A percentile compares a stretch with the other conserved stretches of the same genome.
Conservation (phyloP, 2,888 invertebrate genomes). For the Cephus pulcher region DNA sequence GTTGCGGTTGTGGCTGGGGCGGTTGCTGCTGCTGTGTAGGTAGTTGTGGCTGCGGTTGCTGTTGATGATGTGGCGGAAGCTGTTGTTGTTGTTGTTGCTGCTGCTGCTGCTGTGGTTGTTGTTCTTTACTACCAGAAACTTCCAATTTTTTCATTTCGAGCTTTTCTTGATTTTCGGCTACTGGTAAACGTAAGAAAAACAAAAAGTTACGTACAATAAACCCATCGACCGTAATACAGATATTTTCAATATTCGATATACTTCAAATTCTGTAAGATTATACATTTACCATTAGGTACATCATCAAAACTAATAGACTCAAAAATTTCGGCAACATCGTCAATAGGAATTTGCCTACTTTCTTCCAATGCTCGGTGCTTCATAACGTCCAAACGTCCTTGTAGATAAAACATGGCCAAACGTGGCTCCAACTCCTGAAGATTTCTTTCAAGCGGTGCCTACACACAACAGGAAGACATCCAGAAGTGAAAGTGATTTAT, state of each 20-base stretch:
- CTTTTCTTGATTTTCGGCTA: slow-evolving; percentile 56
- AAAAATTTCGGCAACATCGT: slow-evolving; percentile 64
- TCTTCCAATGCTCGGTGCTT: slow-evolving; percentile 46
- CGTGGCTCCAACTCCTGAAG: neutral
- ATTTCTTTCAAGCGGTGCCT: neutral
- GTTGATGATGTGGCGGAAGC: slow-evolving; percentile 38
- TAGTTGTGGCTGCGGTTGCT: slow-evolving; percentile 16
- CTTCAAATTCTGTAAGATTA: neutral
- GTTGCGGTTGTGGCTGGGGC: slow-evolving; percentile 43
- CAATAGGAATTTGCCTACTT: slow-evolving; percentile 61
- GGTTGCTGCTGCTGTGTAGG: slow-evolving; percentile 27
- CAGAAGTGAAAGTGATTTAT: neutral
- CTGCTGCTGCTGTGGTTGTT: slow-evolving; percentile 60
- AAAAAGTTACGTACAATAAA: neutral
- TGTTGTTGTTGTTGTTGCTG: slow-evolving; percentile 48
- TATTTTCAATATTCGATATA: neutral
- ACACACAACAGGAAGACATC: neutral
- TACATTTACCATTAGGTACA: slow-evolving; percentile 65
- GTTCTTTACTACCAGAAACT: slow-evolving; percentile 38
- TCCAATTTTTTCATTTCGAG: slow-evolving; percentile 58
- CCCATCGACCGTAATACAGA: neutral
- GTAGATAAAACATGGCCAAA: neutral
- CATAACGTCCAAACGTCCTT: neutral
- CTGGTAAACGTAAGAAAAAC: slow-evolving; percentile 22
- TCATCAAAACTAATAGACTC: slow-evolving; percentile 70